phyloP scores from a whole-genome alignment of 2,797 vertebrate genomes.

The Lutjanus argentimaculatus region DNA sequence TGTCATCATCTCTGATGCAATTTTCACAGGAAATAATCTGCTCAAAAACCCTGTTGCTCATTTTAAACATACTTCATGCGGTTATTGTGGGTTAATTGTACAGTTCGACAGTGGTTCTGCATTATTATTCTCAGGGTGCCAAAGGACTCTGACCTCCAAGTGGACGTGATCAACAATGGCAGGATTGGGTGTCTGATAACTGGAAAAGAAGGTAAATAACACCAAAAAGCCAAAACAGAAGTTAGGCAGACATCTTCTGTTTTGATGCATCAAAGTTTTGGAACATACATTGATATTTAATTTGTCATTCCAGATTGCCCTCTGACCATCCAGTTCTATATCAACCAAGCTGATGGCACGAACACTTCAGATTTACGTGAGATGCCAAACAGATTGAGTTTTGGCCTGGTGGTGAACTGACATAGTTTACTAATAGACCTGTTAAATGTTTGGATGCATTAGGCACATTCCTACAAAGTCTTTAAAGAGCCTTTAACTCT shows the following conservation, averaged over 20 bases:
- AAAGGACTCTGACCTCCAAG: constrained; percentile 46
- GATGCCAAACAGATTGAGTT: constrained; percentile 1
- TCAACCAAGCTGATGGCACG: constrained; percentile 76
- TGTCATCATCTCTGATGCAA: no score
- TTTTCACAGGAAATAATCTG: no score
- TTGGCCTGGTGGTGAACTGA: background rate
- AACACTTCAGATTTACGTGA: constrained; percentile 81
- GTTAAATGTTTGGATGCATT: background rate
- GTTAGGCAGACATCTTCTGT: fast-evolving
- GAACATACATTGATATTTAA: background rate
- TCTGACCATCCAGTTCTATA: constrained; percentile 87
- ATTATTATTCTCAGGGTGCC: constrained; percentile 62
- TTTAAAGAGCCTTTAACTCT: background rate
- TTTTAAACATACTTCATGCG: no score
- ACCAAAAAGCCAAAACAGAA: background rate
- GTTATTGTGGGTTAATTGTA: no score
- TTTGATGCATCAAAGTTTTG: no score
- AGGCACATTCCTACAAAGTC: background rate
- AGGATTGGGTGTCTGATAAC: constrained; percentile 84
- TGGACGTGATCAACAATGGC: constrained; percentile 85
- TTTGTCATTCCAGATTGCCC: constrained; percentile 80
- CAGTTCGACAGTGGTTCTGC: no score
- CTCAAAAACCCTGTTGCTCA: no score
- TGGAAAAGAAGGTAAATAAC: constrained; percentile 83
- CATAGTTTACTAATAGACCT: background rate